Conservation (phyloP, 1,140 invertebrate genomes). For the Trichonephila clavipes region DNA sequence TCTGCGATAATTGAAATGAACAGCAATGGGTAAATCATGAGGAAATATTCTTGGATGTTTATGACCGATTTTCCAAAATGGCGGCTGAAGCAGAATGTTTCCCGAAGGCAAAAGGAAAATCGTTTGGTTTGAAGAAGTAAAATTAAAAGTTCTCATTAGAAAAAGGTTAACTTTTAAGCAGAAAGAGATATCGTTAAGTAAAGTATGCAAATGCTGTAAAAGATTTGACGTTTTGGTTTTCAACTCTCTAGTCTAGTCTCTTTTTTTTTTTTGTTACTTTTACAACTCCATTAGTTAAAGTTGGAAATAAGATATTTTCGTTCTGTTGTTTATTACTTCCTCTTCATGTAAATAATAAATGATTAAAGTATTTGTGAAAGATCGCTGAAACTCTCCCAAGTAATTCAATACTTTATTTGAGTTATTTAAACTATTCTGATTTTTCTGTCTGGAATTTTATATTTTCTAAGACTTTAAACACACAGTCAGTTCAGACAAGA, state of each 20-base stretch:
- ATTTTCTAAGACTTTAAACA: background rate
- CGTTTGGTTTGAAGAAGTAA: slow-evolving; percentile 10
- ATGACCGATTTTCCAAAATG: slow-evolving; percentile 74
- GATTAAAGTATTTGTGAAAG: background rate
- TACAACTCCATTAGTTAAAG: too few species aligned
- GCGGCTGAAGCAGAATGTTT: background rate
- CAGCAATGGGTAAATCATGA: slow-evolving; percentile 19
- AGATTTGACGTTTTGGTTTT: background rate
- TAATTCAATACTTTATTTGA: background rate
- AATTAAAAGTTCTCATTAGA: background rate
- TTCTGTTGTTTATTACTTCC: background rate
- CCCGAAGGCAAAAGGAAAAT: slow-evolving; percentile 9
- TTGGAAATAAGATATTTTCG: background rate
- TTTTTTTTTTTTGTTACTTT: background rate
- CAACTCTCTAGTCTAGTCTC: background rate
- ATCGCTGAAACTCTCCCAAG: background rate
- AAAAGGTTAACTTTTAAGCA: background rate
- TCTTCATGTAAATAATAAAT: background rate
- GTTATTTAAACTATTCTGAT: background rate
- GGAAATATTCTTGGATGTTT: background rate
- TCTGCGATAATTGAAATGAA: slow-evolving; percentile 37
- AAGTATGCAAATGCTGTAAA: background rate
- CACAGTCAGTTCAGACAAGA: background rate
- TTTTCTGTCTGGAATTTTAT: background rate
- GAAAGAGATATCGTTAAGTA: background rate